phyloP scores from a whole-genome alignment of 1,140 invertebrate genomes.

The Camponotus floridanus region DNA sequence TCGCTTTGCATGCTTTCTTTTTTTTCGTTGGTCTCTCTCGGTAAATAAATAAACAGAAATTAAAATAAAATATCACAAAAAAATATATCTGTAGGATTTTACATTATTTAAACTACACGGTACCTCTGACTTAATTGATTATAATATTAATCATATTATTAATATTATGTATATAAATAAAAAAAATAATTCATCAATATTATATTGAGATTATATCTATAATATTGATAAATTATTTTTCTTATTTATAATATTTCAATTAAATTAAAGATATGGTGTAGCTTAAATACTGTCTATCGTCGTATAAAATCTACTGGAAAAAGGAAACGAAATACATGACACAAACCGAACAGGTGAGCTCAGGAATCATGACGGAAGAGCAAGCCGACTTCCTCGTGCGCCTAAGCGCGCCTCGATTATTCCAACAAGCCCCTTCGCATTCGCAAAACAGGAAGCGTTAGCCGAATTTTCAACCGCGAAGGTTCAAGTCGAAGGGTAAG shows the following conservation, averaged over 20 bases:
- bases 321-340: neutral
- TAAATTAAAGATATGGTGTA: neutral
- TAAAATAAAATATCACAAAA: neutral
- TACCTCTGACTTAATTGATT: no score
- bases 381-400: neutral
- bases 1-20: neutral
- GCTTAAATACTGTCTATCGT: neutral
- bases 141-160: no score
- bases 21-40: neutral
- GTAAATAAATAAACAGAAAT: neutral
- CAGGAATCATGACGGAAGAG: neutral
- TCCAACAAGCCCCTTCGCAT: neutral
- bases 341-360: conserved; percentile 17
- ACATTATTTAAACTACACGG: no score
- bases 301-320: neutral
- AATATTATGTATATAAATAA: no score
- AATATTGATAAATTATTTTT: neutral
- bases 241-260: neutral
- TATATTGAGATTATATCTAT: neutral
- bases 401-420: conserved; percentile 9
- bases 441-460: conserved; percentile 51
- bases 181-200: no score
- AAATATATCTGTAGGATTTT: neutral
- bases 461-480: conserved; percentile 51
- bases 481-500: conserved; percentile 14